A percentile compares a stretch with the other conserved stretches of the same genome.
phyloP scores from a whole-genome alignment of 1,140 invertebrate genomes.

The Drosophila carrolli region DNA sequence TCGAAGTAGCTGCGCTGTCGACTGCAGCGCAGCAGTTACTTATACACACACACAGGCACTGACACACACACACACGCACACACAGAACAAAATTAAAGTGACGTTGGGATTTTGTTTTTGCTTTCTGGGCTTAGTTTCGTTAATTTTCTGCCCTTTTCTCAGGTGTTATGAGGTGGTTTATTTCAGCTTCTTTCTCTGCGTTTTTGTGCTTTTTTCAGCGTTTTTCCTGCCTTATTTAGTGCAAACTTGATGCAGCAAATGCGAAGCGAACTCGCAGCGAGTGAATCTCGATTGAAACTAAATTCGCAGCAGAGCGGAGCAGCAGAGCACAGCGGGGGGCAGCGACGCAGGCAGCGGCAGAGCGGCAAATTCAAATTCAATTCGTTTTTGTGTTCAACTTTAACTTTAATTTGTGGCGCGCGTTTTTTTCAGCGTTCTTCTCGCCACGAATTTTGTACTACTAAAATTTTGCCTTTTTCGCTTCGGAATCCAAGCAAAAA shows the following conservation, averaged over 20 bases:
- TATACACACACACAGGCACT: conserved; percentile 13
- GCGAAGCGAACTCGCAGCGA: conserved; percentile 36
- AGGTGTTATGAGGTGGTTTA: not conserved
- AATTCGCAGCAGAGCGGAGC: conserved; percentile 18
- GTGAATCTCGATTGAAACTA: conserved; percentile 38
- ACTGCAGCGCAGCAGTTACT: conserved; percentile 30
- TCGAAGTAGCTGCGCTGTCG: conserved; percentile 34
- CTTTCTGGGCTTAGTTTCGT: conserved; percentile 22
- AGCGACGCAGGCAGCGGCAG: conserved; percentile 16
- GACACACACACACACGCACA: not conserved
- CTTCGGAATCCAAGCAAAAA: conserved; percentile 65
- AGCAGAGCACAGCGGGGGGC: conserved; percentile 25
- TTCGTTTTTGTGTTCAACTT: conserved; percentile 7
- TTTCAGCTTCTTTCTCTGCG: not conserved
- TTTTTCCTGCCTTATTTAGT: conserved; percentile 12
- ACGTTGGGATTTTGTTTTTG: conserved; percentile 6
- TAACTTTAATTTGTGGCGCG: conserved; percentile 34
- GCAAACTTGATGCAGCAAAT: conserved; percentile 8
- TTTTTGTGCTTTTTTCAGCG: not conserved
- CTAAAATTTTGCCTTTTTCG: conserved; percentile 54
- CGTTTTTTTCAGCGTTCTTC: conserved; percentile 43
- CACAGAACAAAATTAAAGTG: conserved; percentile 26
- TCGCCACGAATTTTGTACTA: conserved; percentile 73
- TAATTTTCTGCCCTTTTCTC: conserved; percentile 4
- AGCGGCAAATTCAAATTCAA: conserved; percentile 27